Evolutionary conservation across 1,140 invertebrate genomes (phyloP), one percentile per base, ranked within the genome.

Genomic region (Ceratitis capitata): DNA sequence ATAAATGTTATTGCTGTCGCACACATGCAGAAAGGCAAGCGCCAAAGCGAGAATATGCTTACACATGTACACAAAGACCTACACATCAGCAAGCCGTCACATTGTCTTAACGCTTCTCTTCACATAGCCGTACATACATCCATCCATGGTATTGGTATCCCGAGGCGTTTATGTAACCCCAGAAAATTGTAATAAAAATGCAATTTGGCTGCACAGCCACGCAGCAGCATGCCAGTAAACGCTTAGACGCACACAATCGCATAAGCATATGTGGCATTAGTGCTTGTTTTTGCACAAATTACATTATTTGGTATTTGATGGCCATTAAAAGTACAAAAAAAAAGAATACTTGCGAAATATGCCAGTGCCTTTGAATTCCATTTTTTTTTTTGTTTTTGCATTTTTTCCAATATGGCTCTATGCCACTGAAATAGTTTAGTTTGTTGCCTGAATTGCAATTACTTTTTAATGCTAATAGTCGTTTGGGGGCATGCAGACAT

Each of bases 171-270:
- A 78, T 39, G 39, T 78, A 78, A 45, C 39, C 1, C 39, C 19
- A 45, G 39, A 7, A 51, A 53, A 83, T 51, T 83, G 82, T 83
- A 83, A 83, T 83, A 83, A 83, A 83, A 83, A 45, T 51, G 82
- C 82, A 51, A 82, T 82, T 82, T 82, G 42, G 12, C 16, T 39
- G 3, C 42, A 78, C 23, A 42, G 39, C 12, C 69, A 45, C 69
- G 32, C 6, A 74, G 39, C 69, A n/a, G 39, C 39, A 45, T 26
- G 69, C 39, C 35, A 78, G 19, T 39, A 12, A 26, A 14, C n/a
- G n/a, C 58, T 23, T 7, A 26, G 9, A 32, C 58, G 23, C 9
- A 61, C 14, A 61, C 56, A 29, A 4, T 10, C 51, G n/a, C 51
- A 69, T 19, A n/a, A 19, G 26, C 19, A 69, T n/a, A 39, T 39